Conservation (phyloP, 2,113 vertebrate genomes). For the Centrocercus urophasianus region DNA sequence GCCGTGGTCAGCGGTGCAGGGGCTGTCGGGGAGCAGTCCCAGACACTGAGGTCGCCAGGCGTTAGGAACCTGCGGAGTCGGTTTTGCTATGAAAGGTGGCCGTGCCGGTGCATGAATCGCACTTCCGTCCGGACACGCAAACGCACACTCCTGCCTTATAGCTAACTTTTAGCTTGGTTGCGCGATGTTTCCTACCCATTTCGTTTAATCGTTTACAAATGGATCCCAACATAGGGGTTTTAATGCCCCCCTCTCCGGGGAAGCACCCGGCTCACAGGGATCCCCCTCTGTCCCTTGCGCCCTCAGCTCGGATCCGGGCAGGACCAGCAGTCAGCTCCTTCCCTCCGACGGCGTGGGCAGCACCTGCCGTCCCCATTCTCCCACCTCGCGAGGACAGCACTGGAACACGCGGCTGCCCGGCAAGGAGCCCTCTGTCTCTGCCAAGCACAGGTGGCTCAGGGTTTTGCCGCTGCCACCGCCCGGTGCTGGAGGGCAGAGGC, state of each 20-base stretch:
- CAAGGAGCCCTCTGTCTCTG: no score
- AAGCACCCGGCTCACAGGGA: not conserved
- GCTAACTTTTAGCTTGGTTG: not conserved
- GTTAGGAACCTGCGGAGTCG: not conserved
- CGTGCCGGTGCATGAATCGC: rapidly evolving
- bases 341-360: not conserved
- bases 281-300: not conserved
- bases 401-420: not conserved
- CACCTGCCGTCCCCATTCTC: not conserved
- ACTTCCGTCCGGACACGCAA: rapidly evolving
- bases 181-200: not conserved
- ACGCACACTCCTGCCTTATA: rapidly evolving
- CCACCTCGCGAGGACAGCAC: not conserved
- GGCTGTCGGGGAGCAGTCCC: not conserved
- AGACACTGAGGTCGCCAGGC: not conserved
- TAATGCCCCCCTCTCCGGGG: not conserved
- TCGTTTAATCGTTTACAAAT: not conserved
- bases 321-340: not conserved
- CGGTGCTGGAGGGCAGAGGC: not conserved
- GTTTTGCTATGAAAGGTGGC: not conserved
- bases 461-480: not conserved
- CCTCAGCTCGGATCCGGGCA: not conserved
- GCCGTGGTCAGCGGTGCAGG: not conserved
- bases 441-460: not conserved
- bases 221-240: not conserved